These are phyloP conservation scores for Leucania comma DNA, from an alignment of 2,888 invertebrate species.

Conservation along the genomic window DNA sequence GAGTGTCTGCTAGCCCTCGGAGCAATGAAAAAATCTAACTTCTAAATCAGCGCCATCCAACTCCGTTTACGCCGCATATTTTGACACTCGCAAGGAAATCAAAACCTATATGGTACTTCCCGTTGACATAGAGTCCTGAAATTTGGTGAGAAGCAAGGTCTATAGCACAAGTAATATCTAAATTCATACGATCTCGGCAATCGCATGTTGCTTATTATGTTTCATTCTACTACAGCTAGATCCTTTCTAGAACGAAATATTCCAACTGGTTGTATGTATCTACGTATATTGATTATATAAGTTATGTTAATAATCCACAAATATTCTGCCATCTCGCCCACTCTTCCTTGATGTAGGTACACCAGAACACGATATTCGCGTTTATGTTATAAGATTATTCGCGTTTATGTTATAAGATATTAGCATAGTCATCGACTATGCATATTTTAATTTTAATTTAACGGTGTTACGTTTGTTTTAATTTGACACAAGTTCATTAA, in stretches of 20 bases:
- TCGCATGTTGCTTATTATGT: too few species aligned
- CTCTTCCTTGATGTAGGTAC: slow-evolving; percentile 3
- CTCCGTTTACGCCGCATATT: too few species aligned
- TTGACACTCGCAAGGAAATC: too few species aligned
- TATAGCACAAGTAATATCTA: too few species aligned
- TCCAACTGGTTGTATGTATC: not conserved
- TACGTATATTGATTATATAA: slow-evolving; percentile 3
- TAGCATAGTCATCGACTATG: slow-evolving; percentile 24
- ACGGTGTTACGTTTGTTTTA: not conserved
- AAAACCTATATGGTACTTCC: too few species aligned
- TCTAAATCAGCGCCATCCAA: too few species aligned
- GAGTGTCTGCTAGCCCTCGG: too few species aligned
- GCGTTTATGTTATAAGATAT: slow-evolving; percentile 28
- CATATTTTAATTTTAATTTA: not conserved
- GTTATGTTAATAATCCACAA: not conserved
- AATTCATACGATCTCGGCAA: too few species aligned
- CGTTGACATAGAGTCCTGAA: too few species aligned
- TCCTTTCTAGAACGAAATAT: not conserved
- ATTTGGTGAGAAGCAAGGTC: too few species aligned
- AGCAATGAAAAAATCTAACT: too few species aligned
- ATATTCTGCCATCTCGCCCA: slow-evolving; percentile 3
- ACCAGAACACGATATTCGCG: slow-evolving; percentile 4
- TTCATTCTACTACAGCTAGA: too few species aligned
- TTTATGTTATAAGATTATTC: not conserved
- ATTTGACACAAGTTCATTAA: not conserved